Evolutionary conservation across 2,797 vertebrate species (phyloP).

Genomic region (Anas bernieri): DNA sequence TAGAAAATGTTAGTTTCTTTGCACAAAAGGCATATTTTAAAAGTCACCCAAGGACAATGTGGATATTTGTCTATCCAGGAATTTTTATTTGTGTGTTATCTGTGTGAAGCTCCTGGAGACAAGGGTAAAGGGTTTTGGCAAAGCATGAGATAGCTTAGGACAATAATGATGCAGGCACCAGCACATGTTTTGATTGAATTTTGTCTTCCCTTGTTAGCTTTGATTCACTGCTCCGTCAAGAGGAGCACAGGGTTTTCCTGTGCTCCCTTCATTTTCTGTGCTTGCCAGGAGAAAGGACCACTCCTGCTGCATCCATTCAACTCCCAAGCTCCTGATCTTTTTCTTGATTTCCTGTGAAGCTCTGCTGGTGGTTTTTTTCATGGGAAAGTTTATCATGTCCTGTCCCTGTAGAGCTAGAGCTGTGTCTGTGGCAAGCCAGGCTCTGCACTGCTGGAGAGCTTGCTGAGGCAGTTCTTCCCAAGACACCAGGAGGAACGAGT

Average conservation of each 20-base stretch:
- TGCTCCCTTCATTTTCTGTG: background rate
- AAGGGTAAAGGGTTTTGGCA: constrained; percentile 56
- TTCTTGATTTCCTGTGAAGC: constrained; percentile 12
- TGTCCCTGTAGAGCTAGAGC: background rate
- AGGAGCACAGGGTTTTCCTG: constrained; percentile 24
- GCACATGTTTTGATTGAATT: constrained; percentile 45
- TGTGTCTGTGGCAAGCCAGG: background rate
- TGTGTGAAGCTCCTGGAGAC: constrained; percentile 60
- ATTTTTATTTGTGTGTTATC: constrained; percentile 56
- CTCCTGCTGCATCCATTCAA: constrained; percentile 40
- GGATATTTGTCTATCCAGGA: constrained; percentile 61
- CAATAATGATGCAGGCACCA: constrained; percentile 47
- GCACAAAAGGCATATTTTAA: constrained; percentile 41
- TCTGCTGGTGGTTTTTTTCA: background rate
- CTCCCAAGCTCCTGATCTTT: background rate
- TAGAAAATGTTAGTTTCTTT: constrained; percentile 59
- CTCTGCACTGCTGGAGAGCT: background rate
- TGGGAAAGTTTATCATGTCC: background rate
- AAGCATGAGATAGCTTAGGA: constrained; percentile 31
- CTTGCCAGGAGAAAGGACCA: background rate
- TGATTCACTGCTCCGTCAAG: constrained; percentile 28
- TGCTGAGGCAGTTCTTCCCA: constrained; percentile 18
- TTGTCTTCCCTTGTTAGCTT: constrained; percentile 48
- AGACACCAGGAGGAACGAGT: constrained; percentile 14
- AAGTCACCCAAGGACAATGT: constrained; percentile 56